Evolutionary conservation across 2,888 invertebrate genomes (phyloP).

Genomic region (Xylophagus ater): DNA sequence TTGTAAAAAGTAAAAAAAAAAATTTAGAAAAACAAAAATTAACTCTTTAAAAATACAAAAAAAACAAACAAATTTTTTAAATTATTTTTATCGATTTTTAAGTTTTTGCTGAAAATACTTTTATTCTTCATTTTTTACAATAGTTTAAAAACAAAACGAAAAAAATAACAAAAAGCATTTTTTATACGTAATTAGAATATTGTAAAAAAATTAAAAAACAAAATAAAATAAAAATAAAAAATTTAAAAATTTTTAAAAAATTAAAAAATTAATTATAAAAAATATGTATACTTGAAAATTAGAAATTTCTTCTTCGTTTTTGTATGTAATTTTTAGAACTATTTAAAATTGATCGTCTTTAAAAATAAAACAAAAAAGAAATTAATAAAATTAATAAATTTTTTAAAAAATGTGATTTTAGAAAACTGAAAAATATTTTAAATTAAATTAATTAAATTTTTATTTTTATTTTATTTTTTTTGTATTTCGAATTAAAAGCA

Average conservation of each 20-base stretch:
- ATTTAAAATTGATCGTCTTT: no score
- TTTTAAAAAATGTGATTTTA: no score
- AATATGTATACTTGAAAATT: background rate
- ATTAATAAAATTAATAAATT: no score
- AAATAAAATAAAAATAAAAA: slow-evolving; percentile 4
- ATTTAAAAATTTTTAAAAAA: background rate
- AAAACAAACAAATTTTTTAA: background rate
- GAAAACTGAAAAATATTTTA: no score
- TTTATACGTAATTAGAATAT: slow-evolving; percentile 2
- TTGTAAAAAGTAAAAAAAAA: slow-evolving; percentile 5
- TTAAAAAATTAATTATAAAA: slow-evolving; percentile 1
- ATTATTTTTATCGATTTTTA: background rate
- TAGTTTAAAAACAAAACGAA: slow-evolving; percentile 6
- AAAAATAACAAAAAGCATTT: background rate
- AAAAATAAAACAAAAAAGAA: no score
- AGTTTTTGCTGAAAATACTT: slow-evolving; percentile 3
- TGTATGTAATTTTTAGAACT: no score
- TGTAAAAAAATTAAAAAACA: background rate
- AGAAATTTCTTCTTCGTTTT: no score
- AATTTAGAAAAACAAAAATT: slow-evolving; percentile 9
- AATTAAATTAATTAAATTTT: no score
- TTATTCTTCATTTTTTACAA: slow-evolving; percentile 5
- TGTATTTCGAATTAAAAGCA: no score
- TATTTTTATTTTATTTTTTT: no score
- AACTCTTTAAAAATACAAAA: slow-evolving; percentile 8